phyloP scores from a whole-genome alignment of 30 jellyfish, hydroid and myxozoan genomes.

The Mastigias papua region DNA sequence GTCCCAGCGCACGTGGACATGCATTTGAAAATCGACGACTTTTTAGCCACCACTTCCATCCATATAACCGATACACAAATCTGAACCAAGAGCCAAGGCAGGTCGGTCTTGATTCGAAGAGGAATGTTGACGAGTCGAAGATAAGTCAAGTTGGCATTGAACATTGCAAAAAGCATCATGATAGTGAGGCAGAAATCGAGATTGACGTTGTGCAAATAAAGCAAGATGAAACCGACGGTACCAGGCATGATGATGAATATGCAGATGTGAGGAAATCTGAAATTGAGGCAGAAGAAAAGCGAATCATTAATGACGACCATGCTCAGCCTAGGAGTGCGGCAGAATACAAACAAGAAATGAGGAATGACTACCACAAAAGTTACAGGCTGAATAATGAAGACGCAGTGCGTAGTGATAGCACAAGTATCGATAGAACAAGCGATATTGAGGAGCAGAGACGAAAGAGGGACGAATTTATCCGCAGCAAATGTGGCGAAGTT shows the following conservation, averaged over 20 bases:
- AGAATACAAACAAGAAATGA: too few relatives aligned
- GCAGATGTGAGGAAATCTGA: neutral
- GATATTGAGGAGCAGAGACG: conserved; percentile 21
- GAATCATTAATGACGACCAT: neutral
- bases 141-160: neutral
- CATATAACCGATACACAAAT: neutral
- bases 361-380: neutral
- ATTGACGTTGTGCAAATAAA: conserved; percentile 28
- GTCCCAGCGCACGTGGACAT: neutral
- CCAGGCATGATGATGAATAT: neutral
- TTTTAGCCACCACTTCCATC: neutral
- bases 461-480: conserved; percentile 63
- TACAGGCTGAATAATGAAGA: neutral
- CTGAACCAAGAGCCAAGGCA: neutral
- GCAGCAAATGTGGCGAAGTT: conserved; percentile 82
- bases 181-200: conserved; percentile 22
- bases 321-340: neutral
- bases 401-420: neutral
- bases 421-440: conserved; percentile 1
- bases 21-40: neutral
- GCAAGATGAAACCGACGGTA: conserved; percentile 2
- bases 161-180: neutral
- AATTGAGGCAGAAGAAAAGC: neutral
- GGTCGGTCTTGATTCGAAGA: neutral
- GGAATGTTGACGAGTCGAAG: neutral